A percentile compares a stretch with the other conserved stretches of the same genome.
phyloP scores from a whole-genome alignment of 2,113 vertebrate species.

The Mesocricetus auratus region DNA sequence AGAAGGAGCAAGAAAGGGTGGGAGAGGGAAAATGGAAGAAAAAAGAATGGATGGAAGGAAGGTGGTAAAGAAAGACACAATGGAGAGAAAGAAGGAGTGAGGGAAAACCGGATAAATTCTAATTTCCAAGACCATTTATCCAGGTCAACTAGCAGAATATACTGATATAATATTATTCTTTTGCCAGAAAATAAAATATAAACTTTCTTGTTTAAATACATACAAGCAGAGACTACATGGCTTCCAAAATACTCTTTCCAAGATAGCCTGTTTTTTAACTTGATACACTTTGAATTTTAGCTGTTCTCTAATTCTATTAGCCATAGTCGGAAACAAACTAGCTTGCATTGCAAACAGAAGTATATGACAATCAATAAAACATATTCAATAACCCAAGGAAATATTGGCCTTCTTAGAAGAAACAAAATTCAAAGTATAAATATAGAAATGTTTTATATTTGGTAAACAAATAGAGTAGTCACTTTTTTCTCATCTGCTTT shows the following conservation, averaged over 20 bases:
- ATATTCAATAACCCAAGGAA: not conserved
- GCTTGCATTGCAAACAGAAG: not conserved
- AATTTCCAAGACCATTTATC: not conserved
- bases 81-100: not conserved
- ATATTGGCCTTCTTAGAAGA: not conserved
- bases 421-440: not conserved
- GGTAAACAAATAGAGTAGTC: not conserved
- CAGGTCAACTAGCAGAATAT: not conserved
- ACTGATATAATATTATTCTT: not conserved
- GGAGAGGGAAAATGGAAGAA: not conserved
- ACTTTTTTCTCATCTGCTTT: not conserved
- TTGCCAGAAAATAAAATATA: not conserved
- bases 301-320: not conserved
- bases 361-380: not conserved
- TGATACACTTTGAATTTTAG: not conserved
- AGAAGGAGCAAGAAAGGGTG: not conserved
- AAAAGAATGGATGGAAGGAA: not conserved
- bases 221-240: not conserved
- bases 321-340: not conserved
- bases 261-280: not conserved
- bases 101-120: not conserved
- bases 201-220: not conserved
- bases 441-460: not conserved
- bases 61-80: too few relatives aligned
- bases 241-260: not conserved